A percentile compares a stretch with the other conserved stretches of the same genome.
Conservation (phyloP, 2,888 invertebrate genomes). For the Eledona agricola region DNA sequence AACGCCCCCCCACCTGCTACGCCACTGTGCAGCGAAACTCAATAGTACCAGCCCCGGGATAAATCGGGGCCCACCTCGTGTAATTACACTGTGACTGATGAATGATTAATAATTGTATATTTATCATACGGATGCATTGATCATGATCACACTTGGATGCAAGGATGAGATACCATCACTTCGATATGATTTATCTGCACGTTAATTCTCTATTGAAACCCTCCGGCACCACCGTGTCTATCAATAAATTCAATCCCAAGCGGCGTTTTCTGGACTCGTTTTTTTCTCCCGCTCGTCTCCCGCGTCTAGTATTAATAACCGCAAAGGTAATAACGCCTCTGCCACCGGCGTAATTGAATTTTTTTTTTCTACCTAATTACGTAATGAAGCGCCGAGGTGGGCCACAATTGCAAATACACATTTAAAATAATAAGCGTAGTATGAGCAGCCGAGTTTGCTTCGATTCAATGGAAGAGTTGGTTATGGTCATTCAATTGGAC, state of each 20-base stretch:
- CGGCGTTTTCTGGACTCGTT: constrained; percentile 38
- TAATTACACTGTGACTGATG: constrained; percentile 61
- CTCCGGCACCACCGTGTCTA: constrained; percentile 43
- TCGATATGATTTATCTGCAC: constrained; percentile 55
- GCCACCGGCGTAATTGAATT: constrained; percentile 26
- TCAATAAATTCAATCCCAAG: constrained; percentile 44
- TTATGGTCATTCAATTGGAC: constrained; percentile 51
- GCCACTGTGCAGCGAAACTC: constrained; percentile 21
- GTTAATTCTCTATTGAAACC: constrained; percentile 58
- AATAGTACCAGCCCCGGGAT: constrained; percentile 25
- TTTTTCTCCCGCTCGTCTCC: constrained; percentile 6
- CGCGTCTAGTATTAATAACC: constrained; percentile 16
- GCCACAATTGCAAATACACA: constrained; percentile 33
- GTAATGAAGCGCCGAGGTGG: constrained; percentile 36
- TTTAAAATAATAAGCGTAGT: constrained; percentile 36
- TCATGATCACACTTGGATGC: constrained; percentile 56
- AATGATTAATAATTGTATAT: constrained; percentile 61
- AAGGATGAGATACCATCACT: constrained; percentile 51
- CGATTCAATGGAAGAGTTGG: constrained; percentile 42
- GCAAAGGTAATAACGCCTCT: constrained; percentile 9
- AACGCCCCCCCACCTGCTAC: no score
- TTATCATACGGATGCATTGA: constrained; percentile 58
- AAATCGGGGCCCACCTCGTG: constrained; percentile 45
- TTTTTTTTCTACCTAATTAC: constrained; percentile 22
- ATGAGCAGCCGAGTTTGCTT: constrained; percentile 30